Conservation (phyloP, 2,113 vertebrate genomes). For the Xenopus tropicalis region UCB_Xtro_10.0 CM004443.2:63169001-63169500, state of each 20-base stretch:
- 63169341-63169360: not conserved
- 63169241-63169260: slow-evolving; percentile 42
- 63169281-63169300: slow-evolving; percentile 27
- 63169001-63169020: slow-evolving; percentile 18
- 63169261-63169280: slow-evolving; percentile 32
- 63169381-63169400: not conserved
- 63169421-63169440: not conserved
- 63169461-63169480: too few species aligned
- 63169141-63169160: slow-evolving; percentile 38
- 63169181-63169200: slow-evolving; percentile 44
- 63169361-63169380: not conserved
- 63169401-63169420: slow-evolving; percentile 7
- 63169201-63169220: slow-evolving; percentile 31
- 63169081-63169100: slow-evolving; percentile 32
- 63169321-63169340: slow-evolving; percentile 27
- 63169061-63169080: slow-evolving; percentile 32
- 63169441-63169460: not conserved
- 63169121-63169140: slow-evolving; percentile 44
- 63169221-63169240: slow-evolving; percentile 34
- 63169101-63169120: slow-evolving; percentile 32
- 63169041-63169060: slow-evolving; percentile 15
- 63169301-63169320: slow-evolving; percentile 26
- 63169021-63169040: slow-evolving; percentile 19
- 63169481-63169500: too few species aligned
- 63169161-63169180: slow-evolving; percentile 25